Evolutionary conservation across 2,113 vertebrate genomes (phyloP), one percentile per base, ranked within the genome.

Genomic region (Hemicordylus capensis): DNA sequence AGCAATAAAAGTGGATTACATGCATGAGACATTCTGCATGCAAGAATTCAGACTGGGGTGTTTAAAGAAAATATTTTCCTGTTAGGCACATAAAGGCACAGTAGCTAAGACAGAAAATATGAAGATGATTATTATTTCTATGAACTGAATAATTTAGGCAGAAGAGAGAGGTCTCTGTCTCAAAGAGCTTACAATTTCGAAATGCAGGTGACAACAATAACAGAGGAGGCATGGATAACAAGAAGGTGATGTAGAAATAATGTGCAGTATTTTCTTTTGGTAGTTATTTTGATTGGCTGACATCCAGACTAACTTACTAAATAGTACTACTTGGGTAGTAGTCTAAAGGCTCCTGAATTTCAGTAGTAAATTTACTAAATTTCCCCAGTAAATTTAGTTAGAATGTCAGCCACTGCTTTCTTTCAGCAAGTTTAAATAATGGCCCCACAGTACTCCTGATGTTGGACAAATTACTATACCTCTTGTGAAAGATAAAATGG

Each of bases 1-100:
- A 81, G 56, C 87, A 91, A 70, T 86, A 89, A 93, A 94, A 94
- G 80, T 89, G 84, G 92, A 85, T 86, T 93, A 88, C 81, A 78
- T 91, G 91, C 88, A 78, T 42, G 46, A 88, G 74, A 84, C 73
- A 85, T 93, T 91, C 92, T 59, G 22, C 85, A 82, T 93, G 89
- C 67, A 31, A 88, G 44, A 54, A 44, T 91, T 94, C 90, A 89
- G 90, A 51, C 86, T 90, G 42, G 42, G 44, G 22, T 3, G 61
- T 39, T 93, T 89, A 89, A 81, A 75, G 39, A 54, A 51, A 66
- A 46, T 4, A 85, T 91, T 81, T 76, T 89, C 72, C 89, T 78
- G 78, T 90, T 85, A 64, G 48, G 76, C 79, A 75, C 85, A 90
- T 77, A 92, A 90, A 94, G 92, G 91, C 91, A 91, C 82, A 75